Evolutionary conservation across 2,797 vertebrate genomes (phyloP), one percentile per base, ranked within the genome.

Genomic region (Podargus strigoides): DNA sequence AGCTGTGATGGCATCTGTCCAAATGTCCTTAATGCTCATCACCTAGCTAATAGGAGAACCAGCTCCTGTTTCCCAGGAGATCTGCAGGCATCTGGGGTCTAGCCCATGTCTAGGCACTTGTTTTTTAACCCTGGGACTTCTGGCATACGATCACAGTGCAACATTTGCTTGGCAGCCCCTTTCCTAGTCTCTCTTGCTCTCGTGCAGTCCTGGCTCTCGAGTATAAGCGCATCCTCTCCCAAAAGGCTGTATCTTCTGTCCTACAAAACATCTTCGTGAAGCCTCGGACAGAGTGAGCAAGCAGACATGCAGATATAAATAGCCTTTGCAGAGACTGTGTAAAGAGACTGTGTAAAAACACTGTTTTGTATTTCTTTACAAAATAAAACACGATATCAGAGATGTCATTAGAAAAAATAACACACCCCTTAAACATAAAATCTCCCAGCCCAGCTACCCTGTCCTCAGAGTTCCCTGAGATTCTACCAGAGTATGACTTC

Each of bases 111-210:
- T 32, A 75, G 22, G 24, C 7, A 41, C 19, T 18, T 37, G 34
- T 12, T n/a, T 88, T 81, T 76, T 69, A 87, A 76, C 26, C 24
- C 4, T 50, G 16, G 2, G 7, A 7, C 13, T 13, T 81, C 89
- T 68, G 32, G 14, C 23, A 9, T 18, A 7, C 8, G 15, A 62
- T n/a, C 10, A 26, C 39, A 67, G 44, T 14, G 19, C 41, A 62
- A 20, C 13, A n/a, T 44, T 23, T 62, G 12, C 23, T 32, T 12
- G 50, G 2, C 3, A 58, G 14, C 9, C 1, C 0, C 1, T 47
- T 77, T 59, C 23, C 22, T 73, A 10, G 9, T 66, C 49, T 44
- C 7, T 55, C 4, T 47, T 92, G 36, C 32, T 67, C 49, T 67
- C 15, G 20, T 66, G 19, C 11, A 66, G 21, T 15, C 42, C 50